Evolutionary conservation across 2,113 vertebrate species (phyloP).

Genomic region (Ornithorhynchus anatinus): DNA sequence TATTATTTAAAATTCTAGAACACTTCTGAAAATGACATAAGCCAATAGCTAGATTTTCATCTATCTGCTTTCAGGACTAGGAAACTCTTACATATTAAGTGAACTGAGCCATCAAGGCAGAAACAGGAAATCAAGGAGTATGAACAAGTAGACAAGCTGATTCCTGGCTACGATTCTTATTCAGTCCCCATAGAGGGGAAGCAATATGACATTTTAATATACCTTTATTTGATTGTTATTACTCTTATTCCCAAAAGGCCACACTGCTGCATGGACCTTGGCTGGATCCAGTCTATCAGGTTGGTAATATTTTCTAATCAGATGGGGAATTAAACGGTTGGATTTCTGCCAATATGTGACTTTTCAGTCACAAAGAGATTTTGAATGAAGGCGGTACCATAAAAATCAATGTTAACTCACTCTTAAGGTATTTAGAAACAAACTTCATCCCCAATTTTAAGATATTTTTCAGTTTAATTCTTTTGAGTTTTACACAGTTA

Average conservation of each 20-base stretch:
- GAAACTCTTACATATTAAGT: constrained; percentile 19
- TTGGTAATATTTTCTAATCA: constrained; percentile 63
- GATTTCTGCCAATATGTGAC: constrained; percentile 46
- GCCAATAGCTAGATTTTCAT: neutral
- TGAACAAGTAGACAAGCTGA: constrained; percentile 52
- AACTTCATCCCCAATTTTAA: no score
- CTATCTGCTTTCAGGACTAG: constrained; percentile 38
- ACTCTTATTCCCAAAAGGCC: constrained; percentile 58
- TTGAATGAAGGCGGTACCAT: constrained; percentile 41
- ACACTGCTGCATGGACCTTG: constrained; percentile 48
- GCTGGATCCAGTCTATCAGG: constrained; percentile 55
- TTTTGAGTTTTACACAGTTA: no score
- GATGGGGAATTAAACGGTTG: constrained; percentile 63
- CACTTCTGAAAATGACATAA: neutral
- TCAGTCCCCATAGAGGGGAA: constrained; percentile 59
- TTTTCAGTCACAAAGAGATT: constrained; percentile 58
- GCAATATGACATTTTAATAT: constrained; percentile 65
- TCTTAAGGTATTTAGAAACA: constrained; percentile 18
- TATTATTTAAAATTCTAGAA: neutral
- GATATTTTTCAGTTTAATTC: no score
- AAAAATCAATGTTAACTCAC: constrained; percentile 42
- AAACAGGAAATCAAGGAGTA: constrained; percentile 42
- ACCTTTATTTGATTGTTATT: constrained; percentile 66
- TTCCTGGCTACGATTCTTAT: constrained; percentile 64
- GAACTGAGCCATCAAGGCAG: constrained; percentile 38